Base-by-base conservation (phyloP, 2,888 invertebrate species). In the Acrocyrtus sp. region DNA sequence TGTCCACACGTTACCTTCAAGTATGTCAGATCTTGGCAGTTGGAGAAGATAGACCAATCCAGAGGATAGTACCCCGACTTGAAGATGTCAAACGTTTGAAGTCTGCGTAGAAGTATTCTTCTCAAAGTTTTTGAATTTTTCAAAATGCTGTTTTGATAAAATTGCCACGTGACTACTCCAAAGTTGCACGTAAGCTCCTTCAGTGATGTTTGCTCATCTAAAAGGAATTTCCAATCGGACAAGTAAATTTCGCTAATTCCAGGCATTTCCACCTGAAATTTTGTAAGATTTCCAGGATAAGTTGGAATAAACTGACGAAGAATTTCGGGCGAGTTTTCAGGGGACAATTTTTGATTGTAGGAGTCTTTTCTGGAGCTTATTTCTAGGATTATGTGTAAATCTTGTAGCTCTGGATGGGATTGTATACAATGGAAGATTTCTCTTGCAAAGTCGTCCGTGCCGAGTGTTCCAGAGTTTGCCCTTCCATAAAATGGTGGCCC, bases 201-300 rank as follows among this genome's bases (percentile, higher is more conserved):
- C 8, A 77, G 48, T 5, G 27, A 39, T 3, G 21, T 51, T 29
- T 77, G 77, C 29, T 72, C 65, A 21, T 77, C 74, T 60, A 77
- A 8, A 19, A 77, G 54, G 29, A 57, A 67, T 62, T 73, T 74
- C 77, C 77, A 77, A 12, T 72, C 61, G 1, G 60, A 60, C 0
- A 77, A 67, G 24, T 72, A 60, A 15, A 41, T 47, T 2, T 62
- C 22, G 47, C 72, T 66, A 4, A 77, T 6, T n/a, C 72, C 74
- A 4, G 77, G 77, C 21, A 77, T 60, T 68, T 77, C 77, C 27
- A 77, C 61, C 15, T 75, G 74, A 19, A 75, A 29, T 17, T 62
- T 39, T 3, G 60, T 67, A 2, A 76, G 15, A 1, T 27, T 62
- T 17, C 19, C 45, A 1, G 76, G 73, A 26, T 47, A 66, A 1